These are phyloP conservation scores for Nomada fucata DNA, from an alignment of 2,888 invertebrate genomes.

Conservation along the genomic window DNA sequence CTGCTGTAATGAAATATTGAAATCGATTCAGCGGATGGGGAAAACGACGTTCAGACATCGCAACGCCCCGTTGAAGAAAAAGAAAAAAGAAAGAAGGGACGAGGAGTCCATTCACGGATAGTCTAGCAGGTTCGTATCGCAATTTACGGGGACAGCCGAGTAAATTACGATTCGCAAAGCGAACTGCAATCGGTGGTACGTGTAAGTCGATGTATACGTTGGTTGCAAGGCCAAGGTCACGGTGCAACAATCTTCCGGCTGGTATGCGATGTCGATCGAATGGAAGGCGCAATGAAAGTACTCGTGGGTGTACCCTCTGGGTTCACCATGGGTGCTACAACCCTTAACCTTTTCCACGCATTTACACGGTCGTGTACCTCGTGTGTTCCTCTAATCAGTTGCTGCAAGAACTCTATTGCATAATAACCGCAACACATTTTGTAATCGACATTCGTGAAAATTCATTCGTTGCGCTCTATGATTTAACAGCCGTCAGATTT, in stretches of 20 bases:
- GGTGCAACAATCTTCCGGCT: conserved; percentile 61
- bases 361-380: conserved; percentile 53
- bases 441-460: too few relatives aligned
- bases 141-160: conserved; percentile 48
- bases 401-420: not conserved
- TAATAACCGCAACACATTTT: not conserved
- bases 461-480: too few relatives aligned
- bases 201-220: conserved; percentile 34
- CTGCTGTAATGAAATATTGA: not conserved
- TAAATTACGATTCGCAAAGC: conserved; percentile 57
- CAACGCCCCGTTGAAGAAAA: too few relatives aligned
- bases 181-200: conserved; percentile 33
- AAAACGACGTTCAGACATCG: not conserved
- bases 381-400: not conserved
- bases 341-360: conserved; percentile 67
- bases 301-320: conserved; percentile 51
- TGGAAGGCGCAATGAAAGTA: conserved; percentile 48
- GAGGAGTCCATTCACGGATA: conserved; percentile 44
- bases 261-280: conserved; percentile 43
- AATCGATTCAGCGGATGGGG: not conserved
- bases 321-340: conserved; percentile 64
- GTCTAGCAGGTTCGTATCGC: conserved; percentile 23
- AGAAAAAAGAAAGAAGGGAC: not conserved
- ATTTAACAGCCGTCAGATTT: too few relatives aligned
- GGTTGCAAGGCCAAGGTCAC: conserved; percentile 63